Conservation (phyloP, 2,797 vertebrate genomes). For the Eutrigla gurnardus region DNA sequence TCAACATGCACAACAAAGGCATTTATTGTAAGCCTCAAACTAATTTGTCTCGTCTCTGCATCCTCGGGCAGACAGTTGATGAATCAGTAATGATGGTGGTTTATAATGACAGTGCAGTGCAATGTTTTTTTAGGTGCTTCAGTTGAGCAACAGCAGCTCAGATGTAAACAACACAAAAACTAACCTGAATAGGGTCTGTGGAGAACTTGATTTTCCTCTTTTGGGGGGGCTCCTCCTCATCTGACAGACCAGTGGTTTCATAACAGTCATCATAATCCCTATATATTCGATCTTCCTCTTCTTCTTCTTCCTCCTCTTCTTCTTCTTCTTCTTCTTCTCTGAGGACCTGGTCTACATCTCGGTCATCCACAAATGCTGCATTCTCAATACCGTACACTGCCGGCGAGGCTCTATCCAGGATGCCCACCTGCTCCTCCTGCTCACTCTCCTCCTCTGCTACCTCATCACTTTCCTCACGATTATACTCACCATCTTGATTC, state of each 20-base stretch:
- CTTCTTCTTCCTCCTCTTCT: conserved; percentile 75
- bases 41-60: conserved; percentile 58
- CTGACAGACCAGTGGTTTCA: conserved; percentile 89
- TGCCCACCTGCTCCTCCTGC: conserved; percentile 75
- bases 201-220: conserved; percentile 91
- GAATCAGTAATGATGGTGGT: conserved; percentile 50
- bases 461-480: conserved; percentile 69
- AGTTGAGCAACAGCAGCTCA: conserved; percentile 33
- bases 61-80: conserved; percentile 57
- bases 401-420: conserved; percentile 76
- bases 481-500: conserved; percentile 37
- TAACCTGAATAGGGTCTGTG: conserved; percentile 90
- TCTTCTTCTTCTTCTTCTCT: conserved; percentile 78
- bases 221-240: conserved; percentile 87
- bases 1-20: conserved; percentile 35
- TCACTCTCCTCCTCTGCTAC: conserved; percentile 74
- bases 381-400: conserved; percentile 91
- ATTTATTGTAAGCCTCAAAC: conserved; percentile 52
- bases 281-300: conserved; percentile 74
- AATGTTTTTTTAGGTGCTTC: conserved; percentile 30
- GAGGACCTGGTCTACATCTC: conserved; percentile 83
- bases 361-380: conserved; percentile 91
- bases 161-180: conserved; percentile 49
- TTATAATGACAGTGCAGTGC: conserved; percentile 44
- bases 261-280: conserved; percentile 84